phyloP scores from a whole-genome alignment of 2,888 invertebrate species.

The Conistra vaccinii region DNA sequence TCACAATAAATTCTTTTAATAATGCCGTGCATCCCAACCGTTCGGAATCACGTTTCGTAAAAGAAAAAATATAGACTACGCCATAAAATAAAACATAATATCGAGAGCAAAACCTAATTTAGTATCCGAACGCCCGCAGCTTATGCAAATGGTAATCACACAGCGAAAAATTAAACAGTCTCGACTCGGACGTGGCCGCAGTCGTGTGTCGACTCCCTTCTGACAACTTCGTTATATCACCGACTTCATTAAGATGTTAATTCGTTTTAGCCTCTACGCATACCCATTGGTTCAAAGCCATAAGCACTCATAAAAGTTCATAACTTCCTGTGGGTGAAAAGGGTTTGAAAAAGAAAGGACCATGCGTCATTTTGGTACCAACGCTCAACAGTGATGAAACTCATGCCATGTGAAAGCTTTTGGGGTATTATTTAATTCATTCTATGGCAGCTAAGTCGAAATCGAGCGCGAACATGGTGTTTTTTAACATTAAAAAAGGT shows the following conservation, averaged over 20 bases:
- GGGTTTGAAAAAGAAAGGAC: neutral
- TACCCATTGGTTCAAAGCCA: constrained; percentile 21
- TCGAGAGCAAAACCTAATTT: constrained; percentile 74
- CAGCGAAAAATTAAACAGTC: constrained; percentile 79
- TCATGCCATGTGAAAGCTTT: no score
- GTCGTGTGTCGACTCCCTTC: constrained; percentile 59
- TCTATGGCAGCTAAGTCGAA: no score
- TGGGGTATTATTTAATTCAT: no score
- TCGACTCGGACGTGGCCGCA: constrained; percentile 56
- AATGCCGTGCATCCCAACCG: neutral
- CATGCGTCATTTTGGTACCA: no score
- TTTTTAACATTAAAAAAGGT: no score
- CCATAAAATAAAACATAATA: constrained; percentile 34
- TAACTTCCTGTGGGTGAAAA: neutral
- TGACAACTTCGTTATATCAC: constrained; percentile 62
- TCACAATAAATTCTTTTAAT: neutral
- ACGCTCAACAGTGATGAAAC: no score
- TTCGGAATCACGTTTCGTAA: neutral
- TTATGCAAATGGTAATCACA: constrained; percentile 84
- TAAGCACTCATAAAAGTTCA: neutral
- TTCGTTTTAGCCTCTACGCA: constrained; percentile 48
- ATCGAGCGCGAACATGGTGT: no score
- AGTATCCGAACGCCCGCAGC: constrained; percentile 72
- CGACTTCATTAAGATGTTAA: constrained; percentile 64
- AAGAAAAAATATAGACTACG: neutral